Percentiles rank a stretch among this genome's conserved stretches.
phyloP scores from a whole-genome alignment of 2,113 vertebrate species.

The Scortum barcoo region DNA sequence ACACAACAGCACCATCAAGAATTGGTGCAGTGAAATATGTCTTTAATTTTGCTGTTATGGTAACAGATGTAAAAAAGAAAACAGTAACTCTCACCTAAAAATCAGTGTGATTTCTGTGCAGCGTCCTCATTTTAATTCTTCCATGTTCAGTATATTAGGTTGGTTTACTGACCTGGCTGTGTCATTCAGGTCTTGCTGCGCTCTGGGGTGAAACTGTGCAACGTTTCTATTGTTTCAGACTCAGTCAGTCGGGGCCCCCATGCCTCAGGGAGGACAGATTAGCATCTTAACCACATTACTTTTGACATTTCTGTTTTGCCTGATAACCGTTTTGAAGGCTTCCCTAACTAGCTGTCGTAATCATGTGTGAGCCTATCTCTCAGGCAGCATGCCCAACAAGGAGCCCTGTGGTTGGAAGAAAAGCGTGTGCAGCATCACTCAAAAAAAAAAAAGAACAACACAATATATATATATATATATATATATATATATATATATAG shows the following conservation, averaged over 20 bases:
- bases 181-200: slow-evolving; percentile 7
- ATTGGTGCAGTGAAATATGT: not conserved
- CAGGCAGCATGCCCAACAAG: slow-evolving; percentile 16
- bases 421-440: not conserved
- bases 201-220: slow-evolving; percentile 13
- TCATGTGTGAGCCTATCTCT: slow-evolving; percentile 47
- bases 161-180: slow-evolving; percentile 25
- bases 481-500: no score
- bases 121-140: slow-evolving; percentile 8
- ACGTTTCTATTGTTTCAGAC: slow-evolving; percentile 22
- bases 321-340: slow-evolving; percentile 58
- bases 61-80: not conserved
- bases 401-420: slow-evolving; percentile 25
- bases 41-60: not conserved
- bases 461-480: no score
- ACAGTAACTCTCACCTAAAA: slow-evolving; percentile 7
- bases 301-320: slow-evolving; percentile 56
- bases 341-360: slow-evolving; percentile 23
- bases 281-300: slow-evolving; percentile 34
- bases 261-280: slow-evolving; percentile 42
- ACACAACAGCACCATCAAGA: not conserved
- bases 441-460: not conserved
- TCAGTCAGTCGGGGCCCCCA: slow-evolving; percentile 7
- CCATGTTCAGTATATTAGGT: slow-evolving; percentile 9
- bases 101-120: not conserved